These are phyloP conservation scores for Agrilus cyanescens DNA, from an alignment of 2,888 invertebrate species.

Conservation along the genomic window DNA sequence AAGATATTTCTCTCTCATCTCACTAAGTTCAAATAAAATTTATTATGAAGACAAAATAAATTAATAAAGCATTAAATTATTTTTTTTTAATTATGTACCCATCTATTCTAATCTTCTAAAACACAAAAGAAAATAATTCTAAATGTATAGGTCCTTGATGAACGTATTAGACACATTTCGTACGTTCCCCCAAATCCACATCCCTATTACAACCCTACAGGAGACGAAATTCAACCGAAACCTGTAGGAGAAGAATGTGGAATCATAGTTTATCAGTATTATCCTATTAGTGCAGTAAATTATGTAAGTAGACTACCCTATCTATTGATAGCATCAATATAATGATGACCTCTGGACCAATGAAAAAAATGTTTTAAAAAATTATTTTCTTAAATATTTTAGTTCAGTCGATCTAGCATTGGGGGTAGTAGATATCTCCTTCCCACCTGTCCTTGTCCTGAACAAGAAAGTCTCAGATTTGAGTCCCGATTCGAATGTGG, in stretches of 20 bases:
- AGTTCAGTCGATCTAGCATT: conserved; percentile 76
- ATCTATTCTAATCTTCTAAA: too few species aligned
- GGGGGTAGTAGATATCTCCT: conserved; percentile 61
- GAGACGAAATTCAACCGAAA: conserved; percentile 70
- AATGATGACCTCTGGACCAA: too few species aligned
- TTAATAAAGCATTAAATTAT: too few species aligned
- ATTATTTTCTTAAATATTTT: too few species aligned
- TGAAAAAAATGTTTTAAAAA: too few species aligned
- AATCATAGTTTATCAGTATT: conserved; percentile 71
- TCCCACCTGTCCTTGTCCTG: conserved; percentile 49
- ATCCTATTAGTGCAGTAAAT: conserved; percentile 76
- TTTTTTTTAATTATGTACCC: too few species aligned
- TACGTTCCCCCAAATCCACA: conserved; percentile 64
- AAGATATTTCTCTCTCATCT: too few species aligned
- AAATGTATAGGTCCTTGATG: conserved; percentile 60
- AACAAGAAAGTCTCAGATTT: conserved; percentile 58
- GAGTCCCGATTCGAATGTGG: conserved; percentile 93
- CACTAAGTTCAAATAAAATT: too few species aligned
- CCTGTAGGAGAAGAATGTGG: conserved; percentile 81
- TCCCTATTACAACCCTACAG: conserved; percentile 65
- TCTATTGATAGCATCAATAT: background rate
- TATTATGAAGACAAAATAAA: too few species aligned
- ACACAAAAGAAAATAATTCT: too few species aligned
- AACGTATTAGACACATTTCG: conserved; percentile 66
- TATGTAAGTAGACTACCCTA: conserved; percentile 51